phyloP scores from a whole-genome alignment of 2,888 invertebrate genomes.

The Hyppa rectilinea region DNA sequence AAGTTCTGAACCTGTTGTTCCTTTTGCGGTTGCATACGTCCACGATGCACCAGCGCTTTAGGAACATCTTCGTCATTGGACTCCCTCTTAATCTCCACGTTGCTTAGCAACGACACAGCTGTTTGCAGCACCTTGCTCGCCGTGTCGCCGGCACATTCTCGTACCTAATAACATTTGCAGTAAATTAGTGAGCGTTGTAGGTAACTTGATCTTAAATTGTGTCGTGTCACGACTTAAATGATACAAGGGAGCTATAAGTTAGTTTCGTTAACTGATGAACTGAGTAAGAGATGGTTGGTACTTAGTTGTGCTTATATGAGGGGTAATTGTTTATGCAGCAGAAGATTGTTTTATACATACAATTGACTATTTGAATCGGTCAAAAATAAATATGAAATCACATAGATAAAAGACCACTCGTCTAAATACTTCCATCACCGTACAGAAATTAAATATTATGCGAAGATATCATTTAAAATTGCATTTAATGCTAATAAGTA shows the following conservation, averaged over 20 bases:
- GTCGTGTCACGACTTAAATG: slow-evolving; percentile 35
- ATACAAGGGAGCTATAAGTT: slow-evolving; percentile 13
- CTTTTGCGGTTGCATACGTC: slow-evolving; percentile 76
- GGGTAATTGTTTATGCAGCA: neutral
- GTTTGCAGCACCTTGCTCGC: slow-evolving; percentile 78
- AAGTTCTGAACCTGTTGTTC: slow-evolving; percentile 74
- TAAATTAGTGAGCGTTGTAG: slow-evolving; percentile 22
- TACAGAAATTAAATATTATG: too few species aligned
- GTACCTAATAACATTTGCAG: slow-evolving; percentile 72
- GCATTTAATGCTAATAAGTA: too few species aligned
- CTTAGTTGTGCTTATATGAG: neutral
- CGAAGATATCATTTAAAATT: too few species aligned
- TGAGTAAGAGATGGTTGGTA: neutral
- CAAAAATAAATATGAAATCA: too few species aligned
- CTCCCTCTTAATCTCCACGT: slow-evolving; percentile 71
- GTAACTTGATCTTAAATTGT: slow-evolving; percentile 35
- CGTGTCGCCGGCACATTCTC: slow-evolving; percentile 80
- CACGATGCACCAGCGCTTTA: slow-evolving; percentile 64
- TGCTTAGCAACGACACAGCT: slow-evolving; percentile 68
- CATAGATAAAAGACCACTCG: too few species aligned
- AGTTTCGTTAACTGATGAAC: neutral
- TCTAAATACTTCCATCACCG: too few species aligned
- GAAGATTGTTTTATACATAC: too few species aligned
- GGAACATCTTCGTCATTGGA: slow-evolving; percentile 67
- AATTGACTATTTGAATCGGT: too few species aligned